Evolutionary conservation across 1,140 invertebrate genomes (phyloP).

Genomic region (Rhopalosiphum maidis): DNA sequence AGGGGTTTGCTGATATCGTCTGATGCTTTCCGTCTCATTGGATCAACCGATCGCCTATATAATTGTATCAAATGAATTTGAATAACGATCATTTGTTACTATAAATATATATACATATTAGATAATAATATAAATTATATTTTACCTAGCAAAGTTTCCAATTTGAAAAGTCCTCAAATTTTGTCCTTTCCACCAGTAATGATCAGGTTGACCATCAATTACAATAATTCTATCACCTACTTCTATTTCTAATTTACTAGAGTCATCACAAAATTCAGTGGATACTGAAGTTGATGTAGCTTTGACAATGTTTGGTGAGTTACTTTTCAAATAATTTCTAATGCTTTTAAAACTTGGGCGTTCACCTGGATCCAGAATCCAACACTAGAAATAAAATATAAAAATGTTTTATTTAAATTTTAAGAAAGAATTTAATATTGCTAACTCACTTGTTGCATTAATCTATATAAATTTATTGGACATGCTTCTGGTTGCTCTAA

Average conservation of each 20-base stretch:
- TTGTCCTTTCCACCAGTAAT: slow-evolving; percentile 96
- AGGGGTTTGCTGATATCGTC: slow-evolving; percentile 80
- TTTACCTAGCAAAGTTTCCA: slow-evolving; percentile 76
- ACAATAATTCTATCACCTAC: slow-evolving; percentile 88
- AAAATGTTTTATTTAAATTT: background rate
- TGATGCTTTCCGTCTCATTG: slow-evolving; percentile 70
- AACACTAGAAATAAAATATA: slow-evolving; percentile 68
- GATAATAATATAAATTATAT: background rate
- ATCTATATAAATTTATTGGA: slow-evolving; percentile 82
- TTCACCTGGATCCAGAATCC: slow-evolving; percentile 83
- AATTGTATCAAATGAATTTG: slow-evolving; percentile 62
- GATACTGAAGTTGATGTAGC: slow-evolving; percentile 54
- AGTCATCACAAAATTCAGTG: slow-evolving; percentile 58
- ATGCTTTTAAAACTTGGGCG: slow-evolving; percentile 85
- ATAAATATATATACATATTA: background rate
- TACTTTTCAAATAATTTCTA: slow-evolving; percentile 75
- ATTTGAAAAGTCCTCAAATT: slow-evolving; percentile 89
- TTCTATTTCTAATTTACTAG: slow-evolving; percentile 78
- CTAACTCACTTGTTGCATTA: slow-evolving; percentile 73
- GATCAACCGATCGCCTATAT: slow-evolving; percentile 73
- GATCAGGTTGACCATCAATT: slow-evolving; percentile 87
- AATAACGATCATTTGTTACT: background rate
- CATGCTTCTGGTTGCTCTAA: slow-evolving; percentile 85
- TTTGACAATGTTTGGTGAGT: slow-evolving; percentile 71
- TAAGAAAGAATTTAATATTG: background rate